phyloP scores from a whole-genome alignment of 1,140 invertebrate genomes.

The Dinothrombium tinctorium region DNA sequence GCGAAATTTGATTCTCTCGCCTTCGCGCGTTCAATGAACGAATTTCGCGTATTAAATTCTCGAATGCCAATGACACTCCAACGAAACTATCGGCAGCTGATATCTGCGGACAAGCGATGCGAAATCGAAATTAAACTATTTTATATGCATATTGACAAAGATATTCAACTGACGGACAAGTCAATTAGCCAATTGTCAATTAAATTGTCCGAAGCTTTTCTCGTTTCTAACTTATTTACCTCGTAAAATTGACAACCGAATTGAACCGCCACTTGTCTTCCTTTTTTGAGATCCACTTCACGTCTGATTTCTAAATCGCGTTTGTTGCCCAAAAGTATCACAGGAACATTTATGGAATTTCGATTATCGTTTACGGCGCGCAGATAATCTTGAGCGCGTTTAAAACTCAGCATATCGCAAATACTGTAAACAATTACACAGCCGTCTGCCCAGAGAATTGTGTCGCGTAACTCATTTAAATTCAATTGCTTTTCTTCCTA shows the following conservation, averaged over 20 bases:
- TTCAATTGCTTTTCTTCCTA: conserved; percentile 9
- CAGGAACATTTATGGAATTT: conserved; percentile 20
- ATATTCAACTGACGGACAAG: neutral
- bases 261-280: conserved; percentile 19
- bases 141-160: neutral
- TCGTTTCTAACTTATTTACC: conserved; percentile 15
- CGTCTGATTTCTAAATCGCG: conserved; percentile 46
- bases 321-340: conserved; percentile 43
- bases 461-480: conserved; percentile 25
- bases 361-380: neutral
- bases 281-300: conserved; percentile 28
- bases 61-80: conserved; percentile 4
- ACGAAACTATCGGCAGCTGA: conserved; percentile 7
- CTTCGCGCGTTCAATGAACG: too few species aligned
- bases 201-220: neutral
- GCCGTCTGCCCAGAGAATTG: conserved; percentile 46
- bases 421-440: conserved; percentile 53
- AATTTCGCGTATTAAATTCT: conserved; percentile 3
- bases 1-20: too few species aligned
- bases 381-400: conserved; percentile 27
- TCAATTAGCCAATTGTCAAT: neutral
- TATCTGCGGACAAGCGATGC: neutral
- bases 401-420: conserved; percentile 40
- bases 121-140: neutral
- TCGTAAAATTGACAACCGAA: conserved; percentile 21